A percentile compares a stretch with the other conserved stretches of the same genome.
These are phyloP conservation scores for Dascillus cervinus DNA, from an alignment of 2,888 invertebrate genomes.

Conservation along the genomic window DNA sequence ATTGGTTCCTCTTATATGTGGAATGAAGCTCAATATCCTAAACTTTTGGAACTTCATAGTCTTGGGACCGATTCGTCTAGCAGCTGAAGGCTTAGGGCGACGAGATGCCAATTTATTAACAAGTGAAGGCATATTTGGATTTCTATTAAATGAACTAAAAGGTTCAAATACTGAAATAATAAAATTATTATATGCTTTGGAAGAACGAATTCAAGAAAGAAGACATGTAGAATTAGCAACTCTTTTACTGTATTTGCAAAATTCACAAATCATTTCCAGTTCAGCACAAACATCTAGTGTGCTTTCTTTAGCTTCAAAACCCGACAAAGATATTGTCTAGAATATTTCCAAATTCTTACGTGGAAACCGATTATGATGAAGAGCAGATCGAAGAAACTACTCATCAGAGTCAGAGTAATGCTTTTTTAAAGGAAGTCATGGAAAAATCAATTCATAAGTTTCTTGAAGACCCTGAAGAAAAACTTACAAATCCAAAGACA, in stretches of 20 bases:
- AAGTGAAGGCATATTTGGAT: slow-evolving; percentile 13
- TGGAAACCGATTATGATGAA: slow-evolving; percentile 7
- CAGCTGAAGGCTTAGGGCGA: slow-evolving; percentile 4
- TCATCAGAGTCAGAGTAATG: slow-evolving; percentile 10
- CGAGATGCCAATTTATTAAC: slow-evolving; percentile 10
- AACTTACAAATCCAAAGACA: slow-evolving; percentile 10
- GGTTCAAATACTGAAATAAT: slow-evolving; percentile 9
- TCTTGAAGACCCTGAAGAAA: slow-evolving; percentile 5
- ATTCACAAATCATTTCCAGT: slow-evolving; percentile 7
- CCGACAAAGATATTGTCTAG: slow-evolving; percentile 7
- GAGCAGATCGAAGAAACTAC: slow-evolving; percentile 7
- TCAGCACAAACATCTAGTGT: slow-evolving; percentile 6
- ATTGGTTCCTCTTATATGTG: slow-evolving; percentile 10
- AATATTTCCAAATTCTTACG: slow-evolving; percentile 9
- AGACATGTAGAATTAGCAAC: slow-evolving; percentile 2
- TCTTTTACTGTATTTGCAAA: slow-evolving; percentile 10
- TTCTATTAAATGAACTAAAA: slow-evolving; percentile 14
- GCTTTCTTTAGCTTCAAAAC: slow-evolving; percentile 6
- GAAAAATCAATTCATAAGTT: neutral
- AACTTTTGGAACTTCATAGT: slow-evolving; percentile 6
- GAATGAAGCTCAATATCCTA: slow-evolving; percentile 8
- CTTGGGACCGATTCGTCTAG: slow-evolving; percentile 7
- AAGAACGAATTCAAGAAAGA: slow-evolving; percentile 6
- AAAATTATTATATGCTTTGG: slow-evolving; percentile 7
- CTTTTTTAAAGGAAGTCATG: slow-evolving; percentile 10